Evolutionary conservation across 2,888 invertebrate genomes (phyloP).

Genomic region (Exocentrus adspersus): DNA sequence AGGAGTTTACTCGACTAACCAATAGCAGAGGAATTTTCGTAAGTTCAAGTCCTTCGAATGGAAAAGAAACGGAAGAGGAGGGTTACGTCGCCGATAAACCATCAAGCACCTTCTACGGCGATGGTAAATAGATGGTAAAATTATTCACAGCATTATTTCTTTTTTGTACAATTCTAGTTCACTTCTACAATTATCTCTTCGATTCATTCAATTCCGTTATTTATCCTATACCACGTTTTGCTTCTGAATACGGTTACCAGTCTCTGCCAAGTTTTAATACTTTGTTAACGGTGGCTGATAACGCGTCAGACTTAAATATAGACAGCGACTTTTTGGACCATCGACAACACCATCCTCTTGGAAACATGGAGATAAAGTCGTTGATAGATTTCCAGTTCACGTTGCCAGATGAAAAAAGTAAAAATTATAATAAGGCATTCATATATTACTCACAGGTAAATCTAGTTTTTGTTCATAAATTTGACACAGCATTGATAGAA

Average conservation of each 20-base stretch:
- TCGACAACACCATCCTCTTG: conserved; percentile 88
- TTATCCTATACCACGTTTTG: conserved; percentile 86
- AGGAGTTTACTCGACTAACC: conserved; percentile 72
- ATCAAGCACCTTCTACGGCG: conserved; percentile 83
- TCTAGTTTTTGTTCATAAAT: conserved; percentile 22
- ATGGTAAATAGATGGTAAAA: too few relatives aligned
- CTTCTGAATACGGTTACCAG: conserved; percentile 97
- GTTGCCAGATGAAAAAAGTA: conserved; percentile 64
- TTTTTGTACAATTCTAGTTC: conserved; percentile 68
- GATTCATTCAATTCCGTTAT: conserved; percentile 84
- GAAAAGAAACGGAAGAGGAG: conserved; percentile 75
- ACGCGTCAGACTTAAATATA: conserved; percentile 65
- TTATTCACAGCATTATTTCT: not conserved
- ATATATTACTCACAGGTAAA: conserved; percentile 87
- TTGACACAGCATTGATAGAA: too few relatives aligned
- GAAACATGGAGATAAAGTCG: conserved; percentile 71
- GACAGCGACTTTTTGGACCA: conserved; percentile 74
- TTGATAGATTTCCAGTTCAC: conserved; percentile 74
- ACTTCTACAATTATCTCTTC: conserved; percentile 86
- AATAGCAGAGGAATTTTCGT: conserved; percentile 73
- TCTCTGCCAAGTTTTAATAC: conserved; percentile 82
- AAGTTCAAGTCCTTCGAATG: conserved; percentile 93
- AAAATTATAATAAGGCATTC: conserved; percentile 72
- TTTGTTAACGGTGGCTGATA: conserved; percentile 69
- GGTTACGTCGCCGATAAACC: conserved; percentile 84